Evolutionary conservation across 92 coral and sea anemone genomes (phyloP).

Genomic region (Nematostella vectensis): DNA sequence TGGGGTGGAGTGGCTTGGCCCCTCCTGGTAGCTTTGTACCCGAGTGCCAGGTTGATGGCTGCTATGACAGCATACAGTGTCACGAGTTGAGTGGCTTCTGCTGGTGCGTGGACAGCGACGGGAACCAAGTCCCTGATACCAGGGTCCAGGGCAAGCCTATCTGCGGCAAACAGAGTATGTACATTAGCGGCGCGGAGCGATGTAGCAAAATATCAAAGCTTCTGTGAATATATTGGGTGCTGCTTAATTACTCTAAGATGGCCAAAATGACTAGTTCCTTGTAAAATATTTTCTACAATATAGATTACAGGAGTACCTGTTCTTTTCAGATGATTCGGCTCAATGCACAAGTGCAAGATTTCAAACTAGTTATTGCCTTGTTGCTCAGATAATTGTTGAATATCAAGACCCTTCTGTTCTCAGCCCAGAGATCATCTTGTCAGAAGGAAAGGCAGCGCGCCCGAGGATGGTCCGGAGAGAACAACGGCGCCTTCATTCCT

Average conservation of each 20-base stretch:
- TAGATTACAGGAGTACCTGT: no score
- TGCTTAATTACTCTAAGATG: no score
- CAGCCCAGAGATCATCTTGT: conserved; percentile 60
- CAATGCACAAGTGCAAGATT: no score
- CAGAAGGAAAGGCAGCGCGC: conserved; percentile 75
- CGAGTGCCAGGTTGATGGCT: conserved; percentile 73
- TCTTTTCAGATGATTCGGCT: no score
- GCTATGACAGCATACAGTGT: conserved; percentile 59
- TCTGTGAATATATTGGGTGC: no score
- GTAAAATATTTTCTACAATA: no score
- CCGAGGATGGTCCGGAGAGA: conserved; percentile 42
- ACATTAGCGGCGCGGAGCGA: background rate
- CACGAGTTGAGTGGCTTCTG: conserved; percentile 64
- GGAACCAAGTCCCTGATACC: conserved; percentile 62
- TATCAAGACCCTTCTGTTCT: no score
- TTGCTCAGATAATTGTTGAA: no score
- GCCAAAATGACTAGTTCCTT: no score
- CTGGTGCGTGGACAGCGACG: conserved; percentile 87
- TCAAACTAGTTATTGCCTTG: no score
- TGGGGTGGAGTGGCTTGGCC: conserved; percentile 61
- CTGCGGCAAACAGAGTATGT: conserved; percentile 54
- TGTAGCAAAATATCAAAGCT: no score
- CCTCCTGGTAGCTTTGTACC: conserved; percentile 71
- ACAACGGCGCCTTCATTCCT: conserved; percentile 39
- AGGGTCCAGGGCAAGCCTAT: conserved; percentile 58